These are phyloP conservation scores for Tetanocera ferruginea DNA, from an alignment of 2,888 invertebrate genomes.

Conservation along the genomic window DNA sequence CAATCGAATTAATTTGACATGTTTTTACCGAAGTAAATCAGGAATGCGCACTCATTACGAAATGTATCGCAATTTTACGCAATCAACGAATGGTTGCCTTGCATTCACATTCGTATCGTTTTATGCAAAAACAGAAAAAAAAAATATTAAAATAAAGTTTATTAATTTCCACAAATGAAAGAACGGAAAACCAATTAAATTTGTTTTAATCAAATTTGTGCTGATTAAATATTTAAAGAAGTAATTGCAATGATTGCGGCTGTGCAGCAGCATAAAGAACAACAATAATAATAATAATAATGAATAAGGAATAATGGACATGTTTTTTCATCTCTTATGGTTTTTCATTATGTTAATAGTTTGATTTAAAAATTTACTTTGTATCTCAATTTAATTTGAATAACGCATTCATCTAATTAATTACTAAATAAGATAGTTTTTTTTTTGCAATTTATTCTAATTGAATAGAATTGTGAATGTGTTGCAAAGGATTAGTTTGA, in stretches of 20 bases:
- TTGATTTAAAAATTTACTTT: not conserved
- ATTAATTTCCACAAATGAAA: constrained; percentile 17
- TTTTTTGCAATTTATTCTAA: not conserved
- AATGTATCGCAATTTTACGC: no score
- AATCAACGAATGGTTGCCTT: no score
- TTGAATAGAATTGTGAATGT: not conserved
- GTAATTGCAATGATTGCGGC: not conserved
- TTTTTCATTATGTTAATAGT: not conserved
- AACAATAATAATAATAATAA: not conserved
- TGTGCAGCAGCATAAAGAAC: not conserved
- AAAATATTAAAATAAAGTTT: no score
- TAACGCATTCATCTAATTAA: not conserved
- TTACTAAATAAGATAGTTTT: not conserved
- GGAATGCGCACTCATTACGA: no score
- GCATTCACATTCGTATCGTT: not conserved
- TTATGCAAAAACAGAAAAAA: not conserved
- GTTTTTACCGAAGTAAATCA: not conserved
- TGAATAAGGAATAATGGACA: no score
- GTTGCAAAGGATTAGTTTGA: constrained; percentile 3
- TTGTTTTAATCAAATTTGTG: not conserved
- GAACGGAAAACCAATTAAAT: constrained; percentile 3
- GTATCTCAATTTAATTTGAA: not conserved
- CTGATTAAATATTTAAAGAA: not conserved
- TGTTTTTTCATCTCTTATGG: not conserved
- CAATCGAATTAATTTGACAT: constrained; percentile 3